Conservation (phyloP, 2,888 invertebrate species). For the Gymnosoma rotundatum region DNA sequence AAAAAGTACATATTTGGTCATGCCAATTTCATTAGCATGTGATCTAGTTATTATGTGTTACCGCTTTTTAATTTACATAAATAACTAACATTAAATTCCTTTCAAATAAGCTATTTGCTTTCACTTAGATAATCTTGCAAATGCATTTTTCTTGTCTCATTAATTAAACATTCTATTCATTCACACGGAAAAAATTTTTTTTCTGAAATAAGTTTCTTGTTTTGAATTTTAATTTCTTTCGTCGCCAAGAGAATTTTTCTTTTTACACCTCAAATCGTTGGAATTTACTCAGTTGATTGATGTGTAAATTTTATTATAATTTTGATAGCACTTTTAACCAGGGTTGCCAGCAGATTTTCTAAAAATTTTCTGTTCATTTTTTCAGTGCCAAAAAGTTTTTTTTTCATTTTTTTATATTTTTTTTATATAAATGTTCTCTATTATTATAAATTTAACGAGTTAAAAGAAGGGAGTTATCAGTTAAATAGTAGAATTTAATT, state of each 20-base stretch:
- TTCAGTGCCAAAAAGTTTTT: too few relatives aligned
- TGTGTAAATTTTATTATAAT: constrained; percentile 11
- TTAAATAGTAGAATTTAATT: too few relatives aligned
- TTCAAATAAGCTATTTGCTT: constrained; percentile 2
- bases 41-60: constrained; percentile 15
- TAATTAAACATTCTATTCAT: constrained; percentile 23
- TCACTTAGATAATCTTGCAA: neutral
- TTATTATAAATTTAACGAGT: too few relatives aligned
- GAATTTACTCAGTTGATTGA: neutral
- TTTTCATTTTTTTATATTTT: too few relatives aligned
- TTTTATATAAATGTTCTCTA: too few relatives aligned
- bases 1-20: neutral
- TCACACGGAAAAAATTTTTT: constrained; percentile 15
- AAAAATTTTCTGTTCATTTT: too few relatives aligned
- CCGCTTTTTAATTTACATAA: neutral
- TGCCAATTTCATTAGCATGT: neutral
- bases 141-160: neutral
- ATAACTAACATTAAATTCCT: neutral
- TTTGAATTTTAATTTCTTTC: constrained; percentile 38
- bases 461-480: too few relatives aligned
- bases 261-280: constrained; percentile 6
- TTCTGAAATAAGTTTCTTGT: constrained; percentile 1
- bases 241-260: constrained; percentile 8
- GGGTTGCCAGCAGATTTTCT: too few relatives aligned
- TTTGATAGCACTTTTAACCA: too few relatives aligned